Evolutionary conservation across 2,113 vertebrate genomes (phyloP), one percentile per base, ranked within the genome.

Genomic region (Aldabrachelys gigantea): DNA sequence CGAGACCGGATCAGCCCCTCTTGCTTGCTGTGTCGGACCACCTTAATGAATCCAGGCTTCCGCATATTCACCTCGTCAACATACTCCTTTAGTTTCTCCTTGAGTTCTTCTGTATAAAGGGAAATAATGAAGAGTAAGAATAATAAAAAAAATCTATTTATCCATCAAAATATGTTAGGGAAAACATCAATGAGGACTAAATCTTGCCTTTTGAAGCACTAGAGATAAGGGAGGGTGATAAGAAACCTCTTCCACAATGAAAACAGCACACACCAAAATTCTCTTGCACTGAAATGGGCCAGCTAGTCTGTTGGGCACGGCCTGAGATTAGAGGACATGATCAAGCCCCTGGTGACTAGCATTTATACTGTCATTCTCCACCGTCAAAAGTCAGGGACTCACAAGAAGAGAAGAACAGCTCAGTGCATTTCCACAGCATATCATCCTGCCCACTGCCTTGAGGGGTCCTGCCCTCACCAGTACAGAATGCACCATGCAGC

Each of bases 1-100:
- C 99, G 98, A 17, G 99, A 99, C 2, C 99, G 99, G 95, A 99
- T 99, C 94, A 99, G 98, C 72, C 99, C 99, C 95, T 99, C 99
- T 96, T 99, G 99, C 92, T 98, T 99, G 97, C 93, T 92, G 96
- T 99, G 99, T 12, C 99, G 98, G 90, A 99, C 99, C 6, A 99
- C 91, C 97, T 99, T 99, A 94, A 99, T 99, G 97, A 99, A 99
- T 19, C 98, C 99, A 0, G 99, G 99, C 88, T 95, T 99, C 80
- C 91, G 98, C 80, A 96, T 91, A 21, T 99, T 99, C n/a, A 98
- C 98, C 57, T 99, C 99, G 3, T 99, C 98, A 57, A 99, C 99
- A 8, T 99, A 99, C 87, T 99, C 98, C 4, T 98, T 98, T 59
- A 99, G 98, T 78, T 99, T 99, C 98, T 99, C 99, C 98, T 99